These are phyloP conservation scores for Pachypsylla venusta DNA, from an alignment of 1,140 invertebrate species.

Conservation along the genomic window DNA sequence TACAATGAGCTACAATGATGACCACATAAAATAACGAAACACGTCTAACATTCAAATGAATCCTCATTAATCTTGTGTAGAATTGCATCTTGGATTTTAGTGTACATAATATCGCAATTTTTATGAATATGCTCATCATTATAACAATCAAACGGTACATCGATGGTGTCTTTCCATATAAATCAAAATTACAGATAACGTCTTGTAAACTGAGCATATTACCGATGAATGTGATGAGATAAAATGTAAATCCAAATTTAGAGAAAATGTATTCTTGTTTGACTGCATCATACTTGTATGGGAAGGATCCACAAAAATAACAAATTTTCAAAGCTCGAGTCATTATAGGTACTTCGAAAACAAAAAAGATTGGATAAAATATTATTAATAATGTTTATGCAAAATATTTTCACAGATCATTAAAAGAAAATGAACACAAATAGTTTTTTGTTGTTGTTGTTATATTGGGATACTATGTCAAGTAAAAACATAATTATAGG, in stretches of 20 bases:
- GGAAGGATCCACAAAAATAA: background rate
- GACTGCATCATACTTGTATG: background rate
- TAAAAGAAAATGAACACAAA: too few relatives aligned
- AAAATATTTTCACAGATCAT: too few relatives aligned
- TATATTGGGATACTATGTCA: too few relatives aligned
- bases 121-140: background rate
- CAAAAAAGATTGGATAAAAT: too few relatives aligned
- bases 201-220: background rate
- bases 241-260: background rate
- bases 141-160: background rate
- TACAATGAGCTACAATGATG: background rate
- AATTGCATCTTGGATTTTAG: background rate
- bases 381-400: too few relatives aligned
- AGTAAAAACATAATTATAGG: too few relatives aligned
- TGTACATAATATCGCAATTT: background rate
- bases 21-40: background rate
- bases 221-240: background rate
- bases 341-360: too few relatives aligned
- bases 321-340: background rate
- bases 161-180: background rate
- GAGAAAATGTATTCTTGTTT: background rate
- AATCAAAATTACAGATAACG: background rate
- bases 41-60: background rate
- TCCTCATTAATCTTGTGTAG: background rate
- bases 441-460: too few relatives aligned